These are phyloP conservation scores for Ellobius talpinus DNA, from an alignment of 2,113 vertebrate species.

Conservation along the genomic window DNA sequence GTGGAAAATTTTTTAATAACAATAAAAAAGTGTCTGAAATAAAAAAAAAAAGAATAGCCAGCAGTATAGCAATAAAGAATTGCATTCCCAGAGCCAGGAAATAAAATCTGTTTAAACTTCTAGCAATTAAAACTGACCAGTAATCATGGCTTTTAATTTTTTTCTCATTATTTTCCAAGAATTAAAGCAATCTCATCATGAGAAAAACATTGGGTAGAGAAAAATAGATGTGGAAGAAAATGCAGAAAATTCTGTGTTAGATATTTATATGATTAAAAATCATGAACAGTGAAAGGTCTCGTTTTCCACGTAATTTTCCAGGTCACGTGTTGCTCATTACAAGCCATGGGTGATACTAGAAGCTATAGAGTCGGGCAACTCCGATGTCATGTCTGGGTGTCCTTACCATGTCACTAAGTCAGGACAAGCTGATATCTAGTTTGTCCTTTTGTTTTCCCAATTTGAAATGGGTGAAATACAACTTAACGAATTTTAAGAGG, in stretches of 20 bases:
- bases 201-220: background rate
- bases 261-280: background rate
- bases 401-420: background rate
- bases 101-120: constrained; percentile 8
- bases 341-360: background rate
- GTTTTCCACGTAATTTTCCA: background rate
- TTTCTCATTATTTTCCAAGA: background rate
- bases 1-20: no score
- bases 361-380: background rate
- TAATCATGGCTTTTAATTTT: constrained; percentile 30
- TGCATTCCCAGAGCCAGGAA: constrained; percentile 31
- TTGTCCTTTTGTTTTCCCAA: background rate
- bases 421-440: background rate
- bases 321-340: background rate
- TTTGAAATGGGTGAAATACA: background rate
- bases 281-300: background rate
- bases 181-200: background rate
- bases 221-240: background rate
- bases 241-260: background rate
- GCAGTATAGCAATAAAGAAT: background rate
- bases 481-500: background rate
- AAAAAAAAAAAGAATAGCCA: no score
- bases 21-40: no score
- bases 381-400: background rate
- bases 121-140: background rate